Evolutionary conservation across 2,888 invertebrate genomes (phyloP).

Genomic region (Aspidiotus rigidus): DNA sequence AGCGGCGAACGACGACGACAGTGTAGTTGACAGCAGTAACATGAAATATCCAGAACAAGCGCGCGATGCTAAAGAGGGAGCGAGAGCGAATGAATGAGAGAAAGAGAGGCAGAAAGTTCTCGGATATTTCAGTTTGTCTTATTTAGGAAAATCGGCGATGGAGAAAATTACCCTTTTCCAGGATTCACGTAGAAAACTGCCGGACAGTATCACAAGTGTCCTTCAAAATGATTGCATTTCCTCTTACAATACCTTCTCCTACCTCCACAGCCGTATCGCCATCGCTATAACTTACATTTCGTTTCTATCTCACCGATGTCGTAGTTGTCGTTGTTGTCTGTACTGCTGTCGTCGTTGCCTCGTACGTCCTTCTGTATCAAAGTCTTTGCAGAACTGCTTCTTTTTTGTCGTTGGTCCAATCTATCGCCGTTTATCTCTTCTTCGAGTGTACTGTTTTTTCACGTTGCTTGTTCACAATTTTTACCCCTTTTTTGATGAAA

Average conservation of each 20-base stretch:
- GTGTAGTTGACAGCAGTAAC: conserved; percentile 34
- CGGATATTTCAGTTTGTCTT: conserved; percentile 33
- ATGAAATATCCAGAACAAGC: conserved; percentile 26
- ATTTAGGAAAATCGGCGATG: conserved; percentile 35
- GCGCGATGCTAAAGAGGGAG: neutral
- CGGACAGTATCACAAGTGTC: conserved; percentile 34
- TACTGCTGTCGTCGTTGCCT: neutral
- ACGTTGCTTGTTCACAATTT: too few species aligned
- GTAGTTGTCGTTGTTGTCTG: conserved; percentile 4
- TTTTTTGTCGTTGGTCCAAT: too few species aligned
- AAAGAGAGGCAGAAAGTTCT: conserved; percentile 14
- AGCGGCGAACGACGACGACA: conserved; percentile 22
- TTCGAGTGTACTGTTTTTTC: too few species aligned
- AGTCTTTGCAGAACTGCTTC: too few species aligned
- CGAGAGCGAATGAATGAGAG: neutral
- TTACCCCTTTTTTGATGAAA: too few species aligned
- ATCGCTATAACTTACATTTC: conserved; percentile 10
- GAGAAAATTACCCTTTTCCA: conserved; percentile 35
- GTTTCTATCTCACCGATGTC: conserved; percentile 11
- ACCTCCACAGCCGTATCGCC: conserved; percentile 20
- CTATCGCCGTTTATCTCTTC: too few species aligned
- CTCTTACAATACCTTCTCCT: conserved; percentile 30
- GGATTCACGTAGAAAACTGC: conserved; percentile 31
- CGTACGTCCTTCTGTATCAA: neutral
- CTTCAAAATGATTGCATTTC: conserved; percentile 35